Evolutionary conservation across 2,797 vertebrate genomes (phyloP).

Genomic region (Xenops minutus): DNA sequence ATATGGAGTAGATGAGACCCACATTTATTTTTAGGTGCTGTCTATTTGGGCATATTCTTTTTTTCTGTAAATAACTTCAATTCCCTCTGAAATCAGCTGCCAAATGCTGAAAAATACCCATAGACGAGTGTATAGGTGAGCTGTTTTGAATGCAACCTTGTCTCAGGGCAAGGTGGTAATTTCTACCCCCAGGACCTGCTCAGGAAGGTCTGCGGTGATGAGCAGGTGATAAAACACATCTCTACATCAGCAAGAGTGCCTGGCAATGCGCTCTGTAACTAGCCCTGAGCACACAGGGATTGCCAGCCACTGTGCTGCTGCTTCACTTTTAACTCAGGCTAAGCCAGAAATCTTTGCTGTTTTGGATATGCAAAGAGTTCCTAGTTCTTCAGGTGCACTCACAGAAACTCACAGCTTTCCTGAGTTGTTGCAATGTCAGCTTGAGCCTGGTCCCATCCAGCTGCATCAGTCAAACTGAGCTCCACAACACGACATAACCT

Average conservation of each 20-base stretch:
- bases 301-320: background rate
- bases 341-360: background rate
- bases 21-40: background rate
- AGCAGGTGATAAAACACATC: background rate
- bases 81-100: background rate
- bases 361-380: background rate
- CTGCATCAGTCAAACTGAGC: slow-evolving; percentile 54
- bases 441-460: slow-evolving; percentile 1
- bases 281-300: background rate
- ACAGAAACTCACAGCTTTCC: slow-evolving; percentile 19
- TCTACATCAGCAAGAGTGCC: background rate
- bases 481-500: slow-evolving; percentile 43
- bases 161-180: background rate
- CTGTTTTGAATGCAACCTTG: background rate
- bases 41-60: background rate
- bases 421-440: slow-evolving; percentile 12
- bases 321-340: background rate
- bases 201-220: background rate
- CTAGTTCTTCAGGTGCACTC: background rate
- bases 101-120: background rate
- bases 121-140: background rate
- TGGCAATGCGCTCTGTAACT: background rate
- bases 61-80: background rate
- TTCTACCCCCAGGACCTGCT: background rate
- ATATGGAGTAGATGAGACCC: background rate